Evolutionary conservation across 1,140 invertebrate genomes (phyloP), one percentile per base, ranked within the genome.

Genomic region (Holotrichia oblita): DNA sequence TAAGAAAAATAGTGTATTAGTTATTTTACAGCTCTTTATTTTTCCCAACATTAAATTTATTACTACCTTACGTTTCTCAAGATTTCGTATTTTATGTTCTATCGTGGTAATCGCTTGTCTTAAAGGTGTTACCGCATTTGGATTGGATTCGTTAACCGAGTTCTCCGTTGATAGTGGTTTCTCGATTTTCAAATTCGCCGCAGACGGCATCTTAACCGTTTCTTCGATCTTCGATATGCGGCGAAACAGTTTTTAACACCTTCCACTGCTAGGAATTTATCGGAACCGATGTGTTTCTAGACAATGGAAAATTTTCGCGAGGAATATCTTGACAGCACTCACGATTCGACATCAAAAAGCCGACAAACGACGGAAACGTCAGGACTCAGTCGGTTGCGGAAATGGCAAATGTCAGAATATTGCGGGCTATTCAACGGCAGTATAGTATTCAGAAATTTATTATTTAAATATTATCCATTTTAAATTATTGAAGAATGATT

Each of bases 11-110:
- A 64, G 77, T 40, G 3, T 9, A 12, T 75, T 55, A 40, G 10
- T 24, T 75, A 17, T 40, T 76, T 22, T 12, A 34, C 12, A 34
- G 24, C 12, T 22, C 8, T 12, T 17, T 40, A 42, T 10, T 44
- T 44, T 4, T 14, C 2, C 12, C 3, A 8, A 55, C 55, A 24
- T 76, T 41, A 87, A 44, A 44, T 10, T 90, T 91, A 20, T 27
- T 69, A 27, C 27, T 89, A 97, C 96, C 94, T 98, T 98, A 86
- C 96, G 92, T 89, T 98, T 98, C 87, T 98, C 96, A 88, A 98
- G 90, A 90, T 98, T 98, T 77, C 96, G 91, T 84, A 98, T 96
- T 92, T 98, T 98, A 88, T 98, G 97, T 88, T 97, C 96, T 86
- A 98, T 91, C 83, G 96, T 91, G 79, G 90, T 92, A 83, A 97